Conservation (phyloP, 2,113 vertebrate genomes). For the Megaptera novaeangliae region DNA sequence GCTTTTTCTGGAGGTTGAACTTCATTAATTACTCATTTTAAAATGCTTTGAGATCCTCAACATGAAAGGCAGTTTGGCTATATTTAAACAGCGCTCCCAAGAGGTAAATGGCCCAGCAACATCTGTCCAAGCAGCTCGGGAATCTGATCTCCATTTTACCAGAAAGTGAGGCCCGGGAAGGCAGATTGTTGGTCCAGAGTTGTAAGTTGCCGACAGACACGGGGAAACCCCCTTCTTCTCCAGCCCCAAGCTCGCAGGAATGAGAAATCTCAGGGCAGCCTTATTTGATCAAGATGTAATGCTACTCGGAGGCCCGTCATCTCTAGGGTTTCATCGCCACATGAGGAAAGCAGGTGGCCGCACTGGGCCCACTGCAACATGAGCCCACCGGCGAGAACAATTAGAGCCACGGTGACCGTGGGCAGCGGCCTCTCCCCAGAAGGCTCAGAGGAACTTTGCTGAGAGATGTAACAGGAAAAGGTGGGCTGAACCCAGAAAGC, state of each 20-base stretch:
- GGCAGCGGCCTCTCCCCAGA: not conserved
- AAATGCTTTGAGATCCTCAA: conserved; percentile 32
- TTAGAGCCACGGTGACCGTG: not conserved
- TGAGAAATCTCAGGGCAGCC: conserved; percentile 12
- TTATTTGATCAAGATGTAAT: not conserved
- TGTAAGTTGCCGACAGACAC: not conserved
- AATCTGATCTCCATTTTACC: not conserved
- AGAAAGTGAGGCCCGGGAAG: not conserved
- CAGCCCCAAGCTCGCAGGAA: not conserved
- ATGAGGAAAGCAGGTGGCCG: conserved; percentile 4
- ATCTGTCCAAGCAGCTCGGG: not conserved
- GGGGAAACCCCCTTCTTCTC: not conserved
- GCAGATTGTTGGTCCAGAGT: not conserved
- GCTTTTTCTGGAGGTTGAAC: conserved; percentile 48
- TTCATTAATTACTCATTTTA: conserved; percentile 53
- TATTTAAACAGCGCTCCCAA: not conserved
- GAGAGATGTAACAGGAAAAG: not conserved
- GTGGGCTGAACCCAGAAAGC: not conserved
- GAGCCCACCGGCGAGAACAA: not conserved
- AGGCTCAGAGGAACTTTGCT: not conserved
- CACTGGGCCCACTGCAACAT: not conserved
- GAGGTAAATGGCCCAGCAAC: not conserved
- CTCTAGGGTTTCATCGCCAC: not conserved
- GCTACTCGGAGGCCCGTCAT: not conserved
- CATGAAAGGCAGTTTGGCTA: not conserved